phyloP scores from a whole-genome alignment of 2,888 invertebrate genomes.

The Tinea semifulvella region DNA sequence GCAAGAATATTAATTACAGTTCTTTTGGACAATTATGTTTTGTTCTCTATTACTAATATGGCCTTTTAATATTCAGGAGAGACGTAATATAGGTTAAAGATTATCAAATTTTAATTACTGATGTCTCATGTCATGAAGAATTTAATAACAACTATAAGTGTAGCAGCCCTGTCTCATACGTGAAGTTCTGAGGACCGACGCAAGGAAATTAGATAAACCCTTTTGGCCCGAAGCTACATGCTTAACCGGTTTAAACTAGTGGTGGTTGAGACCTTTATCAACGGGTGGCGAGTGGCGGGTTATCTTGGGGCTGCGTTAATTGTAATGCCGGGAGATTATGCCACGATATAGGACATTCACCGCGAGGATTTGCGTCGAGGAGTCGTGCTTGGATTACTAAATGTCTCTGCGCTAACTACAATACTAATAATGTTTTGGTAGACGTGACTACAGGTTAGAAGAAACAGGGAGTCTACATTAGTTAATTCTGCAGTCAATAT shows the following conservation, averaged over 20 bases:
- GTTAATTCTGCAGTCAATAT: too few species aligned
- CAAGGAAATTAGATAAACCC: conserved; percentile 64
- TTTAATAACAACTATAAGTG: too few species aligned
- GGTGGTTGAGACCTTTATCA: conserved; percentile 54
- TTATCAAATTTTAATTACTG: too few species aligned
- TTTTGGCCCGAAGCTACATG: conserved; percentile 41
- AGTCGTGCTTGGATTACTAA: conserved; percentile 29
- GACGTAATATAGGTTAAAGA: too few species aligned
- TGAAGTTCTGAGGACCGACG: conserved; percentile 17
- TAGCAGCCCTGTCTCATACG: conserved; percentile 9
- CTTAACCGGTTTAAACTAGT: conserved; percentile 63
- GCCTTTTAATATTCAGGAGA: too few species aligned
- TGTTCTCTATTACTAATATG: too few species aligned
- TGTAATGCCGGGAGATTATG: conserved; percentile 62
- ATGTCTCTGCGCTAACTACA: neutral
- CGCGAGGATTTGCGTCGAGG: conserved; percentile 20
- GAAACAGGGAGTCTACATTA: too few species aligned
- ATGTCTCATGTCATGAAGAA: too few species aligned
- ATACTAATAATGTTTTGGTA: too few species aligned
- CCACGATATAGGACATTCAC: conserved; percentile 42
- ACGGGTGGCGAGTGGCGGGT: conserved; percentile 63
- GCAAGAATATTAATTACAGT: too few species aligned
- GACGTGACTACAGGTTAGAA: too few species aligned
- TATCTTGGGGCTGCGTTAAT: conserved; percentile 63
- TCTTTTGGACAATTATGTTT: too few species aligned